Conservation (phyloP, 2,888 invertebrate genomes). For the Machimus rusticus region DNA sequence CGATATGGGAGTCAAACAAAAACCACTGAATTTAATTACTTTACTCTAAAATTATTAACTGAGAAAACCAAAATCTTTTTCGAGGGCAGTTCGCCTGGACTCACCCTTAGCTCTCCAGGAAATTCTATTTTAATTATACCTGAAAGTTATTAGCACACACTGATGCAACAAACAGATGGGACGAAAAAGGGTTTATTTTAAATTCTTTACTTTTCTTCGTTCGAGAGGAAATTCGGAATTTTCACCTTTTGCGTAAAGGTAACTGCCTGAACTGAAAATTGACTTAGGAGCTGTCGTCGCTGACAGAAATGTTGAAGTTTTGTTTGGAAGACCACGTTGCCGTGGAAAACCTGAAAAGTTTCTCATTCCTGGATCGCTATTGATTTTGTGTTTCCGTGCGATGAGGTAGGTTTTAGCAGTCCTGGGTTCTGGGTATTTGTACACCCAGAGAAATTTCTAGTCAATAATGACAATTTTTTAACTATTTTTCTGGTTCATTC, state of each 20-base stretch:
- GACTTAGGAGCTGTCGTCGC: background rate
- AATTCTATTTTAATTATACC: constrained; percentile 21
- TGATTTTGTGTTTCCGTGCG: background rate
- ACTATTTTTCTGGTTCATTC: no score
- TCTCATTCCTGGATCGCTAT: background rate
- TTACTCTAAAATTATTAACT: constrained; percentile 5
- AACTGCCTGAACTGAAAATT: background rate
- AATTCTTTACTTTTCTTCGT: background rate
- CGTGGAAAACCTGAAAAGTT: background rate
- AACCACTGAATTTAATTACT: background rate
- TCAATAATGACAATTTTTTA: no score
- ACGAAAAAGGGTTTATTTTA: background rate
- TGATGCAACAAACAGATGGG: background rate
- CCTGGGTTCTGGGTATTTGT: background rate
- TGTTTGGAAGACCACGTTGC: constrained; percentile 26
- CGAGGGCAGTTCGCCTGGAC: background rate
- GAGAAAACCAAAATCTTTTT: background rate
- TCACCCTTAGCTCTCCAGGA: background rate
- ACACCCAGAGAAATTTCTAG: no score
- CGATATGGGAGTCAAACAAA: background rate
- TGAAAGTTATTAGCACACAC: background rate
- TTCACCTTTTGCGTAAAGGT: background rate
- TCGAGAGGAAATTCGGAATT: background rate
- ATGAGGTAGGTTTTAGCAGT: background rate
- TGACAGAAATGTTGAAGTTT: background rate